Base-by-base conservation (phyloP, 2,113 vertebrate species). In the Seriola rivoliana region DNA sequence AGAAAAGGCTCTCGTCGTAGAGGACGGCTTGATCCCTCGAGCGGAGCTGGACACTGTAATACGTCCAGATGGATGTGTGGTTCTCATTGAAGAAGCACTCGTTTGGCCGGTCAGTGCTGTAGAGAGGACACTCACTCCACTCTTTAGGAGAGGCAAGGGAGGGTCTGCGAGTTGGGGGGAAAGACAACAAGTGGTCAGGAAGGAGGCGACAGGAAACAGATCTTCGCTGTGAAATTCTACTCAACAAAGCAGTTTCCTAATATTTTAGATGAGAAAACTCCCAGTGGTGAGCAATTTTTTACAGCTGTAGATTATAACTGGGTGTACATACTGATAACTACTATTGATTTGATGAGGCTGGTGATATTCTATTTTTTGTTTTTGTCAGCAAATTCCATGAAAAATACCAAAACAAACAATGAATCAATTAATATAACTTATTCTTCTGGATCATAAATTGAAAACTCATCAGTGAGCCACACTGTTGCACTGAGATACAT, bases 61-160 rank as follows among this genome's bases (percentile, higher is more conserved):
- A 80, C 1, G 85, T 95, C 98, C 98, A 99, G 74, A 99, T 32
- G 21, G 92, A 90, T 21, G 98, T 99, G 94, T 98, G 95, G 3
- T 92, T 95, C 3, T 95, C 85, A 32, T 96, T 96, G 90, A 99
- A 99, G 89, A 96, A 98, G 94, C 98, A 99, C 90, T 97, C 96
- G 4, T 97, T 95, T 64, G 91, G 90, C 65, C 85, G 93, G 40
- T 95, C 90, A 5, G 92, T 89, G 88, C 96, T 92, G 93, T 98
- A 98, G 89, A 97, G 95, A 6, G 98, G 98, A 85, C 98, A 99
- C 88, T 99, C 97, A 17, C 84, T 95, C 98, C 98, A 98, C 68
- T 96, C 82, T 52, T 32, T 52, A 0, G 55, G 46, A 23, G 66
- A 40, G 1, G 3, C 0, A 0, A 4, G 16, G 3, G 21, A 58